phyloP scores from a whole-genome alignment of 2,888 invertebrate species.

The Parapristionchus giblindavisi region DNA sequence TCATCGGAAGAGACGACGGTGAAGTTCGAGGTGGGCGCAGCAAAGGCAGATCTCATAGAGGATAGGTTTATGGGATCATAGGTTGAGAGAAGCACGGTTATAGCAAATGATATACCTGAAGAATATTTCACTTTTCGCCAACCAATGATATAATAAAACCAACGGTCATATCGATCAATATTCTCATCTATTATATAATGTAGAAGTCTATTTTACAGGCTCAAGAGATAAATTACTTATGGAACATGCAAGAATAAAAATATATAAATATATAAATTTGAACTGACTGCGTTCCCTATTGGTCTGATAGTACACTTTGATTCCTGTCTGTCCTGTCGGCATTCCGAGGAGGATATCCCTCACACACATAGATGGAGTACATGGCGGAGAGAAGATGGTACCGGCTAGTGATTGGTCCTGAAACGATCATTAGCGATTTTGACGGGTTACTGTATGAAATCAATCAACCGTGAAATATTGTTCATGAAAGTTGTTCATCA shows the following conservation, averaged over 20 bases:
- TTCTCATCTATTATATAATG: background rate
- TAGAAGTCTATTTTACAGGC: background rate
- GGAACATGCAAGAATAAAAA: background rate
- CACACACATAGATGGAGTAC: conserved; percentile 58
- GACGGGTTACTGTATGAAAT: conserved; percentile 17
- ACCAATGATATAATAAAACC: too few relatives aligned
- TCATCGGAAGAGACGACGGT: conserved; percentile 37
- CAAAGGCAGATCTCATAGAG: background rate
- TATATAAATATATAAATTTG: background rate
- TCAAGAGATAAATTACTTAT: background rate
- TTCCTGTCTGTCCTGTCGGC: conserved; percentile 56
- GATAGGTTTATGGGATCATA: conserved; percentile 33
- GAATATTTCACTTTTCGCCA: too few relatives aligned
- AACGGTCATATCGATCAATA: too few relatives aligned
- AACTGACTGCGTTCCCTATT: conserved; percentile 56
- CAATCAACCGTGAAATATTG: too few relatives aligned
- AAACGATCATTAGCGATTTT: conserved; percentile 1
- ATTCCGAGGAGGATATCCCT: conserved; percentile 62
- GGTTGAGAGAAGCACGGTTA: conserved; percentile 51
- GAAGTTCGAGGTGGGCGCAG: conserved; percentile 35
- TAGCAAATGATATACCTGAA: conserved; percentile 59
- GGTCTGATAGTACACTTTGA: conserved; percentile 61
- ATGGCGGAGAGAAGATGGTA: conserved; percentile 60
- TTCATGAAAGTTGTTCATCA: too few relatives aligned
- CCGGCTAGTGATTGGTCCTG: conserved; percentile 53